These are phyloP conservation scores for Arenaria interpres DNA, from an alignment of 2,113 vertebrate genomes.

Conservation along the genomic window DNA sequence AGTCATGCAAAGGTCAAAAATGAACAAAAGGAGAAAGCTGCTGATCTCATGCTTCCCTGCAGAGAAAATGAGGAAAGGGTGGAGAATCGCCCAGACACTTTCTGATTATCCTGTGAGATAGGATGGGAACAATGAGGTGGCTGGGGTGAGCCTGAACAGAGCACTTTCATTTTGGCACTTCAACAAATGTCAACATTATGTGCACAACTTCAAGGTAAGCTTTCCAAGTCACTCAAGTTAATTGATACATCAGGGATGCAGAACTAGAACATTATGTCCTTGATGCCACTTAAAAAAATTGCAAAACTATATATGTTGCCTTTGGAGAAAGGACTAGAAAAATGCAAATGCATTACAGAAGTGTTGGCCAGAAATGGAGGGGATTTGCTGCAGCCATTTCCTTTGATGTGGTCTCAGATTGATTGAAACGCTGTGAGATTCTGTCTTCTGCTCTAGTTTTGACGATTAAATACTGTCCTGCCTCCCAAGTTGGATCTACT, in stretches of 20 bases:
- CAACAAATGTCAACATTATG: background rate
- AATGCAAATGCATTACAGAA: background rate
- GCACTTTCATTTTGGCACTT: slow-evolving; percentile 49
- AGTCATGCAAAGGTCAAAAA: background rate
- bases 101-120: slow-evolving; percentile 37
- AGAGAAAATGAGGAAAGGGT: slow-evolving; percentile 50
- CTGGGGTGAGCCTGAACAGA: background rate
- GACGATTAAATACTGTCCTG: background rate
- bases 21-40: slow-evolving; percentile 27
- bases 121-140: slow-evolving; percentile 37
- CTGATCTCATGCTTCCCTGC: slow-evolving; percentile 41
- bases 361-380: background rate
- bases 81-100: background rate
- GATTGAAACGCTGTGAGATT: background rate
- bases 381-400: background rate
- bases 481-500: background rate
- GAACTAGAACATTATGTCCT: slow-evolving; percentile 28
- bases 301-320: background rate
- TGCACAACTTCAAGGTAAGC: slow-evolving; percentile 7
- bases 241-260: slow-evolving; percentile 8
- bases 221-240: slow-evolving; percentile 46
- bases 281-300: background rate
- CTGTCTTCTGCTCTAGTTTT: background rate
- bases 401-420: background rate
- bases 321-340: background rate